Evolutionary conservation across 2,888 invertebrate genomes (phyloP), one percentile per base, ranked within the genome.

Genomic region (Stegophylla sp.): DNA sequence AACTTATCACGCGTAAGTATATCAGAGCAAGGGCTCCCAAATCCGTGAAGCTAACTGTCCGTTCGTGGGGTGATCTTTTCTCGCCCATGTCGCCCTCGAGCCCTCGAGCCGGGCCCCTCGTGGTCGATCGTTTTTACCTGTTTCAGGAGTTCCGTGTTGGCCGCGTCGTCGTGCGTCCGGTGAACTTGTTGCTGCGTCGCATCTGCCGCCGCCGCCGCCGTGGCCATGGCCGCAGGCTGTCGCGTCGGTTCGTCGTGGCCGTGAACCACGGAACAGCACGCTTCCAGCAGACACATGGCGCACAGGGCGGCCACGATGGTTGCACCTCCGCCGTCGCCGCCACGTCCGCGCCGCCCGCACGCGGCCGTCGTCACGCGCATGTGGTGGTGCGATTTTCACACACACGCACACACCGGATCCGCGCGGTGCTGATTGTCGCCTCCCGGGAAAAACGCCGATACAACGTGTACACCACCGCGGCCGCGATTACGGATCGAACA

Each of bases 141-240:
- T 48, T 61, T 77, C 4, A 79, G 71, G 10, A 77, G 66, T 7
- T 79, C 79, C n/a, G 51, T 7, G 59, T 53, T 56, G 59, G 28
- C 69, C 28, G 61, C 34, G 9, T 71, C 79, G 23, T 79, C 79
- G 23, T 69, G n/a, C 3, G 56, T 20, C 13, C 34, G 63, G 63
- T 26, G 63, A 20, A 5, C 10, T 23, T 23, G 41, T 28, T 20
- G n/a, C 28, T 63, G 74, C 26, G 43, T 28, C 23, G 34, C 7
- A 34, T 1, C 7, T 4, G 9, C 12, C 23, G 34, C 7, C 3
- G 5, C 7, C 9, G 9, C 12, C 41, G 26, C 0, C 67, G 13
- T 3, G 17, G 0, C 7, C 20, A 3, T 17, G 71, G 41, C 53
- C 5, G 64, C 20, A 4, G 64, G n/a, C 43, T 23, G 20, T 20